These are phyloP conservation scores for Melanerpes aurifrons DNA, from an alignment of 2,113 vertebrate genomes.

Conservation along the genomic window DNA sequence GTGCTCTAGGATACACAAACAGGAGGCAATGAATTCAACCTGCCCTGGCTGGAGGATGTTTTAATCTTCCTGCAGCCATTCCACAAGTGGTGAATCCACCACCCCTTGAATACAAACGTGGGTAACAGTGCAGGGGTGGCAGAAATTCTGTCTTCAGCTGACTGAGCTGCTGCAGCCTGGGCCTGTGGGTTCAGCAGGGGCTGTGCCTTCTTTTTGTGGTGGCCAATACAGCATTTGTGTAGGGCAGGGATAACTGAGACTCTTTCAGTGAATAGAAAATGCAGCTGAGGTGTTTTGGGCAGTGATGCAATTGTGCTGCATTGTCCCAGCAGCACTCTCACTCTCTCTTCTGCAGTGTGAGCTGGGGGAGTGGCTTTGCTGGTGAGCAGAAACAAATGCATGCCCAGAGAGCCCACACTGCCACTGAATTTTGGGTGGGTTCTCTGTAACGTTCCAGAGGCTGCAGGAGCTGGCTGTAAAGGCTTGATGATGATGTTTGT, in stretches of 20 bases:
- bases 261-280: constrained; percentile 37
- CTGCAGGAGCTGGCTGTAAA: background rate
- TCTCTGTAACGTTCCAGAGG: background rate
- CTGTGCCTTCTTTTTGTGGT: background rate
- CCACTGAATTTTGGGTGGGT: background rate
- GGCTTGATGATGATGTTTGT: background rate
- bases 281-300: constrained; percentile 60
- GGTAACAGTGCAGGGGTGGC: background rate
- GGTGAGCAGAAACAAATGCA: background rate
- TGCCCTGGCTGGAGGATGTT: background rate
- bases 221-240: background rate
- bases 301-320: constrained; percentile 57
- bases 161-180: background rate
- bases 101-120: background rate
- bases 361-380: constrained; percentile 63
- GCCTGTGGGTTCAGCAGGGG: background rate
- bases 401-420: background rate
- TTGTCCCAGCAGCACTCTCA: constrained; percentile 54
- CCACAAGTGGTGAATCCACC: background rate
- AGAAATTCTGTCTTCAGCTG: background rate
- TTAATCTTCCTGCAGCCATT: background rate
- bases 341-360: constrained; percentile 16
- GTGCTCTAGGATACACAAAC: background rate
- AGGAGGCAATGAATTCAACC: background rate
- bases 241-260: background rate